A percentile compares a stretch with the other conserved stretches of the same genome.
Evolutionary conservation across 2,888 invertebrate species (phyloP).

Genomic region (Andrena minutula): DNA sequence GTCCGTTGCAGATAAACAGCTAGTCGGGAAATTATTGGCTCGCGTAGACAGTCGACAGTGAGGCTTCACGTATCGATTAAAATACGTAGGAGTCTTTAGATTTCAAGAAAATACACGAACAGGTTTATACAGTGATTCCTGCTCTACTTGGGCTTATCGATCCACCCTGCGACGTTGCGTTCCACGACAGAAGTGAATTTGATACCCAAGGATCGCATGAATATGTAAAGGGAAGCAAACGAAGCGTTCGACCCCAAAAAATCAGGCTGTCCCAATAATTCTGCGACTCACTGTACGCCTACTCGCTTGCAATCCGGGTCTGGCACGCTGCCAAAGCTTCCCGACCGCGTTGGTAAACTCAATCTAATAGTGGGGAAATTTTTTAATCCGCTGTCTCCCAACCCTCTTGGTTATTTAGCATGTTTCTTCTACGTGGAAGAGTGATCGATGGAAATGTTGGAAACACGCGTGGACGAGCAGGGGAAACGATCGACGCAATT

Average conservation of each 20-base stretch:
- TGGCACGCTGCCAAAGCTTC: not conserved
- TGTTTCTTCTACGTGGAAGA: not conserved
- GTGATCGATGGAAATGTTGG: not conserved
- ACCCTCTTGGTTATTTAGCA: not conserved
- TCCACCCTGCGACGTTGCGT: no score
- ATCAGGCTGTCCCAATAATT: not conserved
- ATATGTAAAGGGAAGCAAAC: not conserved
- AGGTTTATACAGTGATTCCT: no score
- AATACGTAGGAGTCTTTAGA: no score
- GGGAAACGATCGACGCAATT: not conserved
- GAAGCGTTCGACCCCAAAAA: not conserved
- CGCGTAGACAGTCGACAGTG: no score
- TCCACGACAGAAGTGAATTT: not conserved
- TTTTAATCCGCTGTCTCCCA: no score
- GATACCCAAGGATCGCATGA: not conserved
- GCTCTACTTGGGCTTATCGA: no score
- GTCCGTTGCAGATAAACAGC: not conserved
- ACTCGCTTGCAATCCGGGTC: conserved; percentile 3
- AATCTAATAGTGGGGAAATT: not conserved
- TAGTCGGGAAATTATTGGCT: not conserved
- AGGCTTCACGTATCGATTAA: no score
- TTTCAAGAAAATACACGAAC: no score
- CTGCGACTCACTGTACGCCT: conserved; percentile 1
- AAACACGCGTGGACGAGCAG: not conserved
- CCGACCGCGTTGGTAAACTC: not conserved